Base-by-base conservation (phyloP, 2,797 vertebrate species). In the Bradypus variegatus region DNA sequence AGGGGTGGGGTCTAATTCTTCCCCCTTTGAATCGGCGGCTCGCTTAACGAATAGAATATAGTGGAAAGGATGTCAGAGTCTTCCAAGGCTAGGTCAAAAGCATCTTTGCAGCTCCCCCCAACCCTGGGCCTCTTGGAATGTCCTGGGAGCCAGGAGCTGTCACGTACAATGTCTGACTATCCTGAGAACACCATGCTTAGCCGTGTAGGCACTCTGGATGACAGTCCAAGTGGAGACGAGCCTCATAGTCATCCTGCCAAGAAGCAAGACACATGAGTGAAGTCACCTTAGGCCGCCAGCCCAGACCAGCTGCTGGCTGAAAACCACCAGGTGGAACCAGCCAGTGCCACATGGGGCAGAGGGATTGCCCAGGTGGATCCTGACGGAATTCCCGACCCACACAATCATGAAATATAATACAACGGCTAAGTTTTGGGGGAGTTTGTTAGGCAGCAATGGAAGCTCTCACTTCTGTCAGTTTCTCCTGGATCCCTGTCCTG, bases 281-380 rank as follows among this genome's bases (percentile, higher is more conserved):
- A 73, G 29, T 33, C 3, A 0, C 1, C 33, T 14, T 8, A 21
- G 69, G 14, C 21, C 12, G 18, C 15, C 25, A 10, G 81, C 12
- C 45, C 72, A 33, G 38, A 82, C 33, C 5, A 19, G n/a, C n/a
- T 58, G 64, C 65, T 50, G 0, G 18, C 60, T 8, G 25, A 6
- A 18, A 2, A 8, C 60, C 29, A 7, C 25, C 29, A 14, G 0
- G 5, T 1, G 4, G 27, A 5, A 29, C 69, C 13, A 0, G 6
- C 41, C 33, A 15, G 25, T 21, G 55, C 18, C 10, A 1, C 13
- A 3, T 3, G 85, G 41, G 18, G 31, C 55, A 12, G 81, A 36
- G 19, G 55, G 33, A n/a, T 4, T n/a, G 29, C 13, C n/a, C 5
- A 4, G 21, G 1, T 19, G 69, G 45, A 21, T 11, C 50, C 64